These are phyloP conservation scores for Stegophylla sp. DNA, from an alignment of 2,888 invertebrate species.

Conservation along the genomic window DNA sequence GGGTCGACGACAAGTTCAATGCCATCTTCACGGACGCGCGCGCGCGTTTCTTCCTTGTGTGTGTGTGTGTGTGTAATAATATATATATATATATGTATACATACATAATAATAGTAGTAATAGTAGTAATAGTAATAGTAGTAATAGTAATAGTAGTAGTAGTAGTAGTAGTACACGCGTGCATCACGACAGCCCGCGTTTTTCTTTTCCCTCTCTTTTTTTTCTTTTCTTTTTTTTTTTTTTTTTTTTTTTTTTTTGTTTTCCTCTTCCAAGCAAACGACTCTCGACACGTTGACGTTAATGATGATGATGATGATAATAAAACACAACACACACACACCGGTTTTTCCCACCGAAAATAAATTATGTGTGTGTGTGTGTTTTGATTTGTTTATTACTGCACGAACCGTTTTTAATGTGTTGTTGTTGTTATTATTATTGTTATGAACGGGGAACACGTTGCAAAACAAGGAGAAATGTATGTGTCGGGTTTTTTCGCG, in stretches of 20 bases:
- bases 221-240: constrained; percentile 37
- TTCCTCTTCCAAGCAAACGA: not conserved
- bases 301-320: not conserved
- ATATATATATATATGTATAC: not conserved
- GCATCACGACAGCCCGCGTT: constrained; percentile 30
- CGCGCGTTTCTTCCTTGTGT: constrained; percentile 40
- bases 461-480: not conserved
- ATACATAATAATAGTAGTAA: too few species aligned
- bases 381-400: too few species aligned
- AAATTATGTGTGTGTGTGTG: not conserved
- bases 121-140: too few species aligned
- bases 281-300: not conserved
- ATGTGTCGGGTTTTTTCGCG: too few species aligned
- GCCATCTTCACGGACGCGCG: constrained; percentile 58
- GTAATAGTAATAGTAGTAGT: constrained; percentile 5
- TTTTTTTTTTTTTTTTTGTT: constrained; percentile 37
- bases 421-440: not conserved
- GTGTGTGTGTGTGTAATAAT: not conserved
- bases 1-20: constrained; percentile 59
- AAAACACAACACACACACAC: constrained; percentile 1
- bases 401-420: too few species aligned
- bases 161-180: not conserved
- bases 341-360: constrained; percentile 52
- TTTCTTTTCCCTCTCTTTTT: constrained; percentile 46
- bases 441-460: not conserved